phyloP scores from a whole-genome alignment of 2,888 invertebrate species.

The Artemia sinica region DNA sequence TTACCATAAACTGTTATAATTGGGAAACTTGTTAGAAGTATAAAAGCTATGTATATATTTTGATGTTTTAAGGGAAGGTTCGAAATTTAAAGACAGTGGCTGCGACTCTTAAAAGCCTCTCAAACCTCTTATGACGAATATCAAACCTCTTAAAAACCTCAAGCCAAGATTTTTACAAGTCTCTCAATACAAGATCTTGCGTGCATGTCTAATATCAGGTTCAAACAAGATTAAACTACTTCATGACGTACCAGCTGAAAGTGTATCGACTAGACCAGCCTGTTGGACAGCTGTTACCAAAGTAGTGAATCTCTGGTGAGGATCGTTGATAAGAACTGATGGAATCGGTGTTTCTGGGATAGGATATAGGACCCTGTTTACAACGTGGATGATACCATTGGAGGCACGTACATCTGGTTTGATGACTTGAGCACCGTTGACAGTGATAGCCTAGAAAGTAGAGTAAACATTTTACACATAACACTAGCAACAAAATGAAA shows the following conservation, averaged over 20 bases:
- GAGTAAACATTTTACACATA: neutral
- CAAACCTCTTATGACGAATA: too few relatives aligned
- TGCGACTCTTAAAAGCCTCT: too few relatives aligned
- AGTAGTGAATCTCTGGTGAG: conserved; percentile 18
- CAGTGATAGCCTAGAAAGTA: conserved; percentile 15
- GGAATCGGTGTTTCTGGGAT: conserved; percentile 15
- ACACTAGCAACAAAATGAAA: neutral
- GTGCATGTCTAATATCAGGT: too few relatives aligned
- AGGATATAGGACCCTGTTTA: conserved; percentile 21
- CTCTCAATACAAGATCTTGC: too few relatives aligned
- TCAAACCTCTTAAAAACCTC: too few relatives aligned
- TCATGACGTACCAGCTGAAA: conserved; percentile 14
- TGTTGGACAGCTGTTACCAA: conserved; percentile 17
- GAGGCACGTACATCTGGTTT: conserved; percentile 17
- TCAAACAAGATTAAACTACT: neutral
- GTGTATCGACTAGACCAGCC: conserved; percentile 17
- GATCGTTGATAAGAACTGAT: conserved; percentile 17
- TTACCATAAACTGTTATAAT: too few relatives aligned
- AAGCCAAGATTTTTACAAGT: too few relatives aligned
- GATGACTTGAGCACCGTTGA: conserved; percentile 19
- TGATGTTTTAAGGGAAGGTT: too few relatives aligned
- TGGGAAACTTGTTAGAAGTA: too few relatives aligned
- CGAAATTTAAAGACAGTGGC: too few relatives aligned
- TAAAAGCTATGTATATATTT: too few relatives aligned
- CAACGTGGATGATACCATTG: conserved; percentile 25